phyloP scores from a whole-genome alignment of 2,113 vertebrate genomes.

The Brachionichthys hirsutus region DNA sequence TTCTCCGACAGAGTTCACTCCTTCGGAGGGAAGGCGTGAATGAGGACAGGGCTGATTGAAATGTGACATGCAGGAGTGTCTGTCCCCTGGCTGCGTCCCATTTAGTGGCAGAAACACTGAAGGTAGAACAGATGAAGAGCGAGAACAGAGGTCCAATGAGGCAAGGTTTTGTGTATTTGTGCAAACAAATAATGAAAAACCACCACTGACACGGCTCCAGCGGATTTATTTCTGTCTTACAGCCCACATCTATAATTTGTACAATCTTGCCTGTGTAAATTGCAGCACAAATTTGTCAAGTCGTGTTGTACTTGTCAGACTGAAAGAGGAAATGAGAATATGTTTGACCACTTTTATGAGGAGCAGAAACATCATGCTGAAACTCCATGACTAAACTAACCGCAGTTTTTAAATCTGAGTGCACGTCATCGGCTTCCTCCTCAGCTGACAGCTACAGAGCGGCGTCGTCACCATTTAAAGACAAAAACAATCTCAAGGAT shows the following conservation, averaged over 20 bases:
- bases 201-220: constrained; percentile 11
- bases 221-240: neutral
- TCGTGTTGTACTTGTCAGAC: constrained; percentile 13
- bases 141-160: constrained; percentile 4
- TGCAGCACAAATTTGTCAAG: constrained; percentile 9
- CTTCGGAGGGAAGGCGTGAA: constrained; percentile 14
- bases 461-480: constrained; percentile 10
- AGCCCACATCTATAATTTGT: constrained; percentile 8
- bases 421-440: constrained; percentile 37
- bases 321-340: constrained; percentile 36
- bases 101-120: constrained; percentile 35
- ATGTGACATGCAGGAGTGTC: constrained; percentile 8
- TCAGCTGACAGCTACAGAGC: constrained; percentile 5
- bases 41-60: constrained; percentile 9
- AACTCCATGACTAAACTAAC: constrained; percentile 25
- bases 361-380: constrained; percentile 13
- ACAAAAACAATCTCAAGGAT: constrained; percentile 11
- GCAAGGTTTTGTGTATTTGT: neutral
- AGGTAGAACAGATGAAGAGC: constrained; percentile 40
- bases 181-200: too few relatives aligned
- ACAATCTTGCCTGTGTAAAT: neutral
- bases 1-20: constrained; percentile 11
- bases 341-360: constrained; percentile 4
- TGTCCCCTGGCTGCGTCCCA: constrained; percentile 23
- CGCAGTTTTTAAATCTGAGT: constrained; percentile 3